A percentile compares a stretch with the other conserved stretches of the same genome.
Evolutionary conservation across 2,113 vertebrate species (phyloP).

Genomic region (Gobius niger): DNA sequence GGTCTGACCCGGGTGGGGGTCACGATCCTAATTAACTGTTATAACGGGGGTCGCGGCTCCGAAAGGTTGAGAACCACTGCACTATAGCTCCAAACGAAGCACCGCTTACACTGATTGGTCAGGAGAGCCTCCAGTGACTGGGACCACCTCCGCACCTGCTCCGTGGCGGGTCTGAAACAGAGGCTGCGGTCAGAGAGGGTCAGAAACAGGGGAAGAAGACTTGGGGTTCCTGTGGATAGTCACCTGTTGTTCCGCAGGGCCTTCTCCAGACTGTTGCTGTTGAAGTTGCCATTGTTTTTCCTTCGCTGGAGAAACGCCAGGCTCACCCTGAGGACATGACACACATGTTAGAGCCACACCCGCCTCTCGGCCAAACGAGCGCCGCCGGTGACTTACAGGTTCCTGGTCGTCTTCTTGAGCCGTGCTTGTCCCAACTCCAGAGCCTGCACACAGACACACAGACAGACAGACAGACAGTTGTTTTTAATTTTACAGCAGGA

Average conservation of each 20-base stretch:
- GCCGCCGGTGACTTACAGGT: constrained; percentile 78
- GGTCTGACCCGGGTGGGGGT: too few species aligned
- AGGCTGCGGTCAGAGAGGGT: not conserved
- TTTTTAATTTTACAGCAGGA: too few species aligned
- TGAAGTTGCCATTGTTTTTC: constrained; percentile 67
- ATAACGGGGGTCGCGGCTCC: too few species aligned
- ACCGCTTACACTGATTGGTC: constrained; percentile 85
- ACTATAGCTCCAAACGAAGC: too few species aligned
- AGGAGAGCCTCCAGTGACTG: constrained; percentile 89
- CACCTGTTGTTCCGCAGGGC: constrained; percentile 74
- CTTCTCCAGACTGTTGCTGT: constrained; percentile 86
- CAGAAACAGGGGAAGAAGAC: too few species aligned
- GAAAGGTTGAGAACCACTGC: too few species aligned
- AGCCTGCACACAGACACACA: constrained; percentile 29
- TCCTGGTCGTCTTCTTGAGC: constrained; percentile 80
- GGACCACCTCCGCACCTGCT: constrained; percentile 87
- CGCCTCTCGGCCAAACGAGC: not conserved
- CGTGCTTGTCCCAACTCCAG: constrained; percentile 19
- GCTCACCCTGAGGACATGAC: constrained; percentile 76
- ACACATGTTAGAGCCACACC: not conserved
- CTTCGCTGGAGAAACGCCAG: constrained; percentile 82
- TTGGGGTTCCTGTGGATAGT: not conserved
- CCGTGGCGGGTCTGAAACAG: constrained; percentile 77
- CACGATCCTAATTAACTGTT: too few species aligned
- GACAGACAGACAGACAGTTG: not conserved